A percentile compares a stretch with the other conserved stretches of the same genome.
Evolutionary conservation across 2,888 invertebrate species (phyloP).

Genomic region (Yponomeuta cagnagella): DNA sequence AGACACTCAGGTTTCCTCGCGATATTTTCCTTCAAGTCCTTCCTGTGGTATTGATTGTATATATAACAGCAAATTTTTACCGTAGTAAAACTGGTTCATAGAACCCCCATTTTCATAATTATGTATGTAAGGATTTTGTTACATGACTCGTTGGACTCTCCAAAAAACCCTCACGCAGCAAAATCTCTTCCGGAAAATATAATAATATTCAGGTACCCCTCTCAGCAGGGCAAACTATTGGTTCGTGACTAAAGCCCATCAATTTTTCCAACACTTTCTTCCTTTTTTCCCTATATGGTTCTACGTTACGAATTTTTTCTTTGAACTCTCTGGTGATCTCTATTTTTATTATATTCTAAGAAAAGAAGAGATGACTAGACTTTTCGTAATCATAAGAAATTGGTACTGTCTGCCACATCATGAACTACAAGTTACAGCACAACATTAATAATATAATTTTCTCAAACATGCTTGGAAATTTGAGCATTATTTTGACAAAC

Average conservation of each 20-base stretch:
- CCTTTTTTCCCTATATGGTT: constrained; percentile 3
- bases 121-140: neutral
- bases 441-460: no score
- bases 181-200: constrained; percentile 7
- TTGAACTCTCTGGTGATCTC: neutral
- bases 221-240: constrained; percentile 22
- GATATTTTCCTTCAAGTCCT: no score
- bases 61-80: no score
- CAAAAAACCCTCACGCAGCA: neutral
- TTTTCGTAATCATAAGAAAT: neutral
- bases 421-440: neutral
- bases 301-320: neutral
- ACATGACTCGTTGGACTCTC: neutral
- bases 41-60: no score
- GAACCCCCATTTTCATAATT: no score
- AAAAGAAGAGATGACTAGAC: neutral
- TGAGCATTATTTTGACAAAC: no score
- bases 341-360: neutral
- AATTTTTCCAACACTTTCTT: constrained; percentile 14
- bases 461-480: no score
- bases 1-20: no score
- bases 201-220: neutral
- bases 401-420: neutral
- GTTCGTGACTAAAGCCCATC: constrained; percentile 31
- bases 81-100: no score